Conservation (phyloP, 2,113 vertebrate species). For the Odocoileus virginianus region DNA sequence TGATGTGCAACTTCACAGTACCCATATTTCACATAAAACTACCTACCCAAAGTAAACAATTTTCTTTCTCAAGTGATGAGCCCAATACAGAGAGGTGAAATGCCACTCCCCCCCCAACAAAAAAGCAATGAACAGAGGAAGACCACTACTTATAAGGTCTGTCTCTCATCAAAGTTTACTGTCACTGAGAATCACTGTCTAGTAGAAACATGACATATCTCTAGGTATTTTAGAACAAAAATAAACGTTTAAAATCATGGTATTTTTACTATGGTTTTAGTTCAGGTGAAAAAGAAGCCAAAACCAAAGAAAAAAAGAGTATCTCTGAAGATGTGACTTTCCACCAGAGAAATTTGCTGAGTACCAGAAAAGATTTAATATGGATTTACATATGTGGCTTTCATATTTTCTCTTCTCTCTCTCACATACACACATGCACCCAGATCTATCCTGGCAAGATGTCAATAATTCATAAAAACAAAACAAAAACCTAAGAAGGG, state of each 20-base stretch:
- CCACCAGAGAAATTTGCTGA: not conserved
- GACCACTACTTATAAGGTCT: not conserved
- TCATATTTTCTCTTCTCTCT: not conserved
- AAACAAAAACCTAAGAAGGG: not conserved
- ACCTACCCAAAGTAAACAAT: not conserved
- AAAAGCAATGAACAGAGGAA: not conserved
- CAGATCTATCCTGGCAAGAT: not conserved
- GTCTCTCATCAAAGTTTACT: not conserved
- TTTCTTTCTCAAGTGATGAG: not conserved
- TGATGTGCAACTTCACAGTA: not conserved
- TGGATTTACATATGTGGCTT: not conserved
- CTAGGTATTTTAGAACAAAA: not conserved
- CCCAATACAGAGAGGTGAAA: not conserved
- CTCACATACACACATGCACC: too few species aligned
- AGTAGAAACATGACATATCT: not conserved
- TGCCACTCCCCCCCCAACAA: not conserved
- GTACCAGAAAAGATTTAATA: not conserved
- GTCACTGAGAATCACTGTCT: not conserved
- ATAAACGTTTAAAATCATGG: not conserved
- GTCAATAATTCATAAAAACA: not conserved
- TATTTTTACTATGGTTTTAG: not conserved
- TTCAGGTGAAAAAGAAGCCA: not conserved
- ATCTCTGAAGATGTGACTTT: not conserved
- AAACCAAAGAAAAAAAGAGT: constrained; percentile 15
- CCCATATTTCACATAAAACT: not conserved